phyloP scores from a whole-genome alignment of 2,888 invertebrate genomes.

The Catocala sponsa region DNA sequence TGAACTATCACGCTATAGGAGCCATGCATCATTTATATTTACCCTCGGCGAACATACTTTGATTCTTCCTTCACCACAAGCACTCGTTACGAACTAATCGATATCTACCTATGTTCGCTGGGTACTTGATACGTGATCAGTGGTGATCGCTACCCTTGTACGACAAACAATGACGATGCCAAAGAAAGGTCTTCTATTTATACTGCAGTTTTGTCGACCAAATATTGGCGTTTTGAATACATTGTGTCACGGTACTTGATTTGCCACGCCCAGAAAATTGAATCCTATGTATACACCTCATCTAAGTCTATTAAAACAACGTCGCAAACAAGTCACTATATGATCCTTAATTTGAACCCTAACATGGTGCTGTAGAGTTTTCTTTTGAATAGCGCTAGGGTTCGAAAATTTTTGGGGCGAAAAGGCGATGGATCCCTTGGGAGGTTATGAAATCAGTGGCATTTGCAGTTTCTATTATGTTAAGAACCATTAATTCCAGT shows the following conservation, averaged over 20 bases:
- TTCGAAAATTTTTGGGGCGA: constrained; percentile 78
- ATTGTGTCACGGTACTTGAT: constrained; percentile 86
- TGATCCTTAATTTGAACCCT: constrained; percentile 52
- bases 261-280: constrained; percentile 88
- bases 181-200: constrained; percentile 79
- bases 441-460: constrained; percentile 90
- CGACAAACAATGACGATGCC: constrained; percentile 70
- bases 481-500: constrained; percentile 87
- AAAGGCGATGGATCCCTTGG: constrained; percentile 86
- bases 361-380: constrained; percentile 48
- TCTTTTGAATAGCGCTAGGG: constrained; percentile 46
- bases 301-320: constrained; percentile 68
- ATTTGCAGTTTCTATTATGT: constrained; percentile 90
- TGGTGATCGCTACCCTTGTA: constrained; percentile 68
- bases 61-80: constrained; percentile 80
- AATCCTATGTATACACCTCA: constrained; percentile 83
- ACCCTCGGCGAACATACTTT: constrained; percentile 88
- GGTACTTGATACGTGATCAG: constrained; percentile 55
- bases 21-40: constrained; percentile 88
- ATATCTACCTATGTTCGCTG: constrained; percentile 66
- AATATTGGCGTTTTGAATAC: constrained; percentile 87
- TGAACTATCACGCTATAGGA: constrained; percentile 89
- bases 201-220: constrained; percentile 79
- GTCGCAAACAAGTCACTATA: constrained; percentile 55
- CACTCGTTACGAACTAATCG: constrained; percentile 78